phyloP scores from a whole-genome alignment of 2,113 vertebrate genomes.

The Lontra canadensis region DNA sequence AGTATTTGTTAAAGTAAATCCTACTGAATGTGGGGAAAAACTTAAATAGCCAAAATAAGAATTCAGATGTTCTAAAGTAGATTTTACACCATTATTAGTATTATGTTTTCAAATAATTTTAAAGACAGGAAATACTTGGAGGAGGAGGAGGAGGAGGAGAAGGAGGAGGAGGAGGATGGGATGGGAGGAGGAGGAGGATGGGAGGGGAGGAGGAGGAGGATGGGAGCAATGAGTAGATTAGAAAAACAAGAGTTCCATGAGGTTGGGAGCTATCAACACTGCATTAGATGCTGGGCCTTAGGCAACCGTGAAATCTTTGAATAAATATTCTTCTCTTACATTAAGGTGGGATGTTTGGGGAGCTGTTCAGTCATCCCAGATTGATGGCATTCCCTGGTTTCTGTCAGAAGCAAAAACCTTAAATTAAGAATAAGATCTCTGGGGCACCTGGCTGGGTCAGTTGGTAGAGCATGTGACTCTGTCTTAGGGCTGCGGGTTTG shows the following conservation, averaged over 20 bases:
- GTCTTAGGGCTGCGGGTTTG: too few species aligned
- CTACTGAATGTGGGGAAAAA: not conserved
- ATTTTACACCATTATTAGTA: not conserved
- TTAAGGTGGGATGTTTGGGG: not conserved
- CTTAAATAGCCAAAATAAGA: not conserved
- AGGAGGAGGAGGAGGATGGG: not conserved
- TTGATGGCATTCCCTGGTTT: not conserved
- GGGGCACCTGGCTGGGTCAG: not conserved
- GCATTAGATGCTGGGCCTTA: not conserved
- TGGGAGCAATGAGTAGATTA: not conserved
- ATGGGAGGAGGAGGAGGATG: not conserved
- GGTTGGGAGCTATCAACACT: not conserved
- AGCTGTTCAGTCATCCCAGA: not conserved
- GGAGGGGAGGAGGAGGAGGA: too few species aligned
- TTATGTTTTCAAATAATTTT: conserved; percentile 1
- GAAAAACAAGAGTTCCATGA: not conserved
- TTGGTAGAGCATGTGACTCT: too few species aligned
- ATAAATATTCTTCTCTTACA: not conserved
- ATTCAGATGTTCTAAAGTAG: not conserved
- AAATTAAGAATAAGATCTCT: not conserved
- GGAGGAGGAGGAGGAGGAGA: too few species aligned
- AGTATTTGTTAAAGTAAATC: not conserved
- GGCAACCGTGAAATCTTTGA: not conserved
- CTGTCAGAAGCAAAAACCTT: not conserved
- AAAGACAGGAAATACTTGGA: not conserved